These are phyloP conservation scores for Aethes cnicana DNA, from an alignment of 2,888 invertebrate genomes.

Conservation along the genomic window DNA sequence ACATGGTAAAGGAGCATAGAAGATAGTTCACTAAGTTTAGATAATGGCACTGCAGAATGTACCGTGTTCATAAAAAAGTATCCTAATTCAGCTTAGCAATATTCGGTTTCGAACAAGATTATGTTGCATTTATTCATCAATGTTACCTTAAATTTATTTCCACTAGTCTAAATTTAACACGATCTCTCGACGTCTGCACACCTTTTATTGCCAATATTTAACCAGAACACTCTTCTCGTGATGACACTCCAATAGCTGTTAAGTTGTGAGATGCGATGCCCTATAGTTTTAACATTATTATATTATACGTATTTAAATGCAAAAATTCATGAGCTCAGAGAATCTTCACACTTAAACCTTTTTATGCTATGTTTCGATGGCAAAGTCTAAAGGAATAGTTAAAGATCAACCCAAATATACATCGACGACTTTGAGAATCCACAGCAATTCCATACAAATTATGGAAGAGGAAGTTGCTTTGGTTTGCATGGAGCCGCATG, in stretches of 20 bases:
- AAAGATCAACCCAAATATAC: conserved; percentile 13
- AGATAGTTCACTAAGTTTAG: conserved; percentile 63
- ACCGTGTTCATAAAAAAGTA: conserved; percentile 78
- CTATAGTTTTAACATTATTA: conserved; percentile 61
- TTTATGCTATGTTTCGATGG: conserved; percentile 47
- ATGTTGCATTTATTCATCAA: conserved; percentile 59
- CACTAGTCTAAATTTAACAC: conserved; percentile 59
- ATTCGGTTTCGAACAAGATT: conserved; percentile 73
- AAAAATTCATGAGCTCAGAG: conserved; percentile 76
- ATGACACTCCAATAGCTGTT: conserved; percentile 75
- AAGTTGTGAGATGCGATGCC: conserved; percentile 80
- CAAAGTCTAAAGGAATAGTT: conserved; percentile 50
- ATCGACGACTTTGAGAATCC: conserved; percentile 61
- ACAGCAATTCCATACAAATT: conserved; percentile 70
- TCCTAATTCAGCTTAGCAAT: conserved; percentile 72
- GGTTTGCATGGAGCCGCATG: conserved; percentile 70
- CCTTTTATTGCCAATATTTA: conserved; percentile 73
- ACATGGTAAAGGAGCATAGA: conserved; percentile 56
- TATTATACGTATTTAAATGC: conserved; percentile 59
- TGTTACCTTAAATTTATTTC: conserved; percentile 60
- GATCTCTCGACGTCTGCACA: conserved; percentile 52
- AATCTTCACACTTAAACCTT: conserved; percentile 68
- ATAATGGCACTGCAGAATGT: conserved; percentile 80
- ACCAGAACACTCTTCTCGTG: conserved; percentile 47
- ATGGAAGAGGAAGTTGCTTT: conserved; percentile 80